These are phyloP conservation scores for Anagrus nilaparvatae DNA, from an alignment of 1,140 invertebrate genomes.

Conservation along the genomic window DNA sequence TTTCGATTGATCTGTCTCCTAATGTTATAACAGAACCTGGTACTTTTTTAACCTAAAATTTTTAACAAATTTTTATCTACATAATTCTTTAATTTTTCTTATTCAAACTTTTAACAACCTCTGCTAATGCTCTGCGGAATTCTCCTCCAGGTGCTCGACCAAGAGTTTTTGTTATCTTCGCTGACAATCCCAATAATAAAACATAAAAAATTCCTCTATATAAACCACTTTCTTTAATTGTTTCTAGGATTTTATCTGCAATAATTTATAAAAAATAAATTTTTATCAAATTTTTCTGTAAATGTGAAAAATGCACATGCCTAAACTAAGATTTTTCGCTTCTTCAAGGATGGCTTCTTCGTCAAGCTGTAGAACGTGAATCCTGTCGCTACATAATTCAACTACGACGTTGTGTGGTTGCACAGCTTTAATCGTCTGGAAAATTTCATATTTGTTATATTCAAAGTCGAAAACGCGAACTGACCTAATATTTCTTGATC, in stretches of 20 bases:
- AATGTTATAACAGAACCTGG: conserved; percentile 76
- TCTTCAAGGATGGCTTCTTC: conserved; percentile 84
- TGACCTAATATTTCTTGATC: too few species aligned
- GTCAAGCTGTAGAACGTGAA: conserved; percentile 81
- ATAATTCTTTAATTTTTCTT: too few species aligned
- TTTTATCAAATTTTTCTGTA: too few species aligned
- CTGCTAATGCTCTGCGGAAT: conserved; percentile 78
- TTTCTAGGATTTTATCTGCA: conserved; percentile 36
- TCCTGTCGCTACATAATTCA: conserved; percentile 81
- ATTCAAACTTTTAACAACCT: too few species aligned
- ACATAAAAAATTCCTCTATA: conserved; percentile 88
- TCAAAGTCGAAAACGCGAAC: too few species aligned
- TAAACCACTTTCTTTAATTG: conserved; percentile 58
- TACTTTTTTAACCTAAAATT: conserved; percentile 61
- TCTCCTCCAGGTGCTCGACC: conserved; percentile 98
- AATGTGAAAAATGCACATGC: too few species aligned
- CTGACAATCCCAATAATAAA: conserved; percentile 81
- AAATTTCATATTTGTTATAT: too few species aligned
- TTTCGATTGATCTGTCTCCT: conserved; percentile 83
- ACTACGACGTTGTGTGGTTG: conserved; percentile 89
- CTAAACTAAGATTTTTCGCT: conserved; percentile 74
- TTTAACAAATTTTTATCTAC: too few species aligned
- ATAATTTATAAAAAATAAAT: conserved; percentile 19
- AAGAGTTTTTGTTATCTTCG: conserved; percentile 83
- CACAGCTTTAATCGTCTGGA: conserved; percentile 78